Evolutionary conservation across 2,888 invertebrate species (phyloP), one percentile per base, ranked within the genome.

Genomic region (Helleia helle): DNA sequence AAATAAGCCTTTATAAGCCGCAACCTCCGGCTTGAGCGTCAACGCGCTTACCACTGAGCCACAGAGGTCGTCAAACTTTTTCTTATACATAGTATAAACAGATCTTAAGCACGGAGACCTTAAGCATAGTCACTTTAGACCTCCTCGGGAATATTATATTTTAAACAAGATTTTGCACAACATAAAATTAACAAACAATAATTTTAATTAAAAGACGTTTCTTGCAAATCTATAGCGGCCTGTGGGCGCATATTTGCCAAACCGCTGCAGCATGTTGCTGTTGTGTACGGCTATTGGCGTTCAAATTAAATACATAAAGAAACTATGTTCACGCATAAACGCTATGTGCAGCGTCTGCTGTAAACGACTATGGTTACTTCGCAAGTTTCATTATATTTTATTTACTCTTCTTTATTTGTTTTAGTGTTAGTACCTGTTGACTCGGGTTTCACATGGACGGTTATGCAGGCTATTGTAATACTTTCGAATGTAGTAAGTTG

Each of bases 261-360:
- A 83, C 80, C 80, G 64, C 79, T 65, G 77, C 75, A 71, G 73
- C 81, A 81, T 65, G 70, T 62, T 70, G 80, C 63, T 65, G 67
- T 77, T 71, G 67, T 68, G 68, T 68, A 62, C 69, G 69, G 65
- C 69, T 71, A 68, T 74, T 62, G 73, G 62, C 57, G 74, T 67
- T 75, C 69, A 76, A 79, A 80, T 80, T 77, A 81, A 80, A 81
- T 71, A 71, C 75, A 74, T 77, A 76, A 77, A 77, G 76, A 77
- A 71, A 65, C 67, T 60, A 60, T 68, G 67, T 71, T 63, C 65
- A 71, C 69, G 65, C 51, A 46, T 51, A 46, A 49, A 51, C 48
- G 46, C 11, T 47, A 42, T 47, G 29, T 49, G 26, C 26, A 38
- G 45, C 47, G 44, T 47, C 41, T 36, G 28, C 13, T 22, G 39